Conservation (phyloP, 2,888 invertebrate species). For the Schizotus pectinicornis region DNA sequence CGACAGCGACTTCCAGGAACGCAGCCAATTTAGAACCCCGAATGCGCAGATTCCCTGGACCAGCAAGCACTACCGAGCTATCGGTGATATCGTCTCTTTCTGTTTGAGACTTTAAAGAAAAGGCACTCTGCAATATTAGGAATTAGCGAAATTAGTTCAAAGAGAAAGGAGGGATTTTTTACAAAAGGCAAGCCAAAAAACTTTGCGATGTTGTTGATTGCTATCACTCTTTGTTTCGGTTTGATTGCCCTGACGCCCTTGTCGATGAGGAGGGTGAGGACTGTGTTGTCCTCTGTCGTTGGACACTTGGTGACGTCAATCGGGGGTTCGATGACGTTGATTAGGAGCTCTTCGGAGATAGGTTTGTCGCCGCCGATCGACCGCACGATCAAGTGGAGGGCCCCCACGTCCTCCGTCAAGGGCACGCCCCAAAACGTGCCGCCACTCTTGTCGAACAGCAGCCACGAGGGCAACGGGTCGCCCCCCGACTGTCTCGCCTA, state of each 20-base stretch:
- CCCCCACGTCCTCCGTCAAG: constrained; percentile 69
- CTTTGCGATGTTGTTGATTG: constrained; percentile 73
- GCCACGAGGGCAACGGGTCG: constrained; percentile 68
- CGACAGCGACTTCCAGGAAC: constrained; percentile 68
- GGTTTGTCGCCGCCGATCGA: constrained; percentile 57
- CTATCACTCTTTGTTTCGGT: constrained; percentile 68
- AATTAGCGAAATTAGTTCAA: constrained; percentile 9
- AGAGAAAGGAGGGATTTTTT: constrained; percentile 45
- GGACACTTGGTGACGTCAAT: constrained; percentile 46
- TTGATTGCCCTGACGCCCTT: constrained; percentile 68
- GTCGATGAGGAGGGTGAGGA: constrained; percentile 73
- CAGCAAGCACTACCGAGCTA: constrained; percentile 61
- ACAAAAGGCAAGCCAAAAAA: constrained; percentile 74
- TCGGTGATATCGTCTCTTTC: constrained; percentile 57
- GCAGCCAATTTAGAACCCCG: constrained; percentile 59
- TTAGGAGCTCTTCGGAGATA: constrained; percentile 71
- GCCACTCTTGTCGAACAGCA: constrained; percentile 72
- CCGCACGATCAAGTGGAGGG: constrained; percentile 68
- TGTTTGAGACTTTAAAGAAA: constrained; percentile 60
- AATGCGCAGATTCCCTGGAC: constrained; percentile 61
- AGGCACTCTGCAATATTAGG: constrained; percentile 59
- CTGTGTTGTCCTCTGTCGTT: constrained; percentile 53
- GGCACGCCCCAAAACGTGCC: constrained; percentile 80
- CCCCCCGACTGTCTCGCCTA: constrained; percentile 58
- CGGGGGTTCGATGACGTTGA: constrained; percentile 63